Percentiles rank a stretch among this genome's conserved stretches.
phyloP scores from a whole-genome alignment of 2,113 vertebrate species.

The Diadophis punctatus region DNA sequence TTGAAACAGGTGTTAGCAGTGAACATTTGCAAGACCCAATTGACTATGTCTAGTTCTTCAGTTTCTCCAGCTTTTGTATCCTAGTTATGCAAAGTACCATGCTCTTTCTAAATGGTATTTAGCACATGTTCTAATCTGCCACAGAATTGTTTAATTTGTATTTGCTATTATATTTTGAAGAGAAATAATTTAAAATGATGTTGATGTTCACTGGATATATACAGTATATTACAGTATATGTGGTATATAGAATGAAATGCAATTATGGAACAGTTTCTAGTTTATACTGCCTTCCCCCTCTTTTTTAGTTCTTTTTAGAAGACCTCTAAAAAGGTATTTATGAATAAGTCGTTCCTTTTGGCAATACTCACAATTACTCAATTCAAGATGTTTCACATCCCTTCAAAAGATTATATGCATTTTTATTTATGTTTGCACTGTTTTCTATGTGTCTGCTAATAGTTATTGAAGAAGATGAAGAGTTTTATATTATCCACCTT shows the following conservation, averaged over 20 bases:
- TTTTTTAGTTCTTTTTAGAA: constrained; percentile 1
- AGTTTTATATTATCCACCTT: neutral
- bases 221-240: neutral
- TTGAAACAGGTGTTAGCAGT: neutral
- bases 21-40: neutral
- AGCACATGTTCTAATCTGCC: neutral
- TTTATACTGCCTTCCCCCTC: no score
- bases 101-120: neutral
- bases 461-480: constrained; percentile 25
- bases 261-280: neutral
- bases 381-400: neutral
- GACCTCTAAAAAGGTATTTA: neutral
- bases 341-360: neutral
- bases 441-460: neutral
- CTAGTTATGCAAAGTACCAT: neutral
- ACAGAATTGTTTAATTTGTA: neutral
- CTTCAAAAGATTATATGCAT: neutral
- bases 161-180: neutral
- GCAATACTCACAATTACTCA: neutral
- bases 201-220: neutral
- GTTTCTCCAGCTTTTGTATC: neutral
- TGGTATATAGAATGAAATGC: neutral
- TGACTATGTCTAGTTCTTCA: neutral
- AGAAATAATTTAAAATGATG: neutral
- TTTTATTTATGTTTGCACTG: constrained; percentile 8